Evolutionary conservation across 23 tunicate genomes (phyloP), one percentile per base, ranked within the genome.

Genomic region (Ciona savignyi): DNA sequence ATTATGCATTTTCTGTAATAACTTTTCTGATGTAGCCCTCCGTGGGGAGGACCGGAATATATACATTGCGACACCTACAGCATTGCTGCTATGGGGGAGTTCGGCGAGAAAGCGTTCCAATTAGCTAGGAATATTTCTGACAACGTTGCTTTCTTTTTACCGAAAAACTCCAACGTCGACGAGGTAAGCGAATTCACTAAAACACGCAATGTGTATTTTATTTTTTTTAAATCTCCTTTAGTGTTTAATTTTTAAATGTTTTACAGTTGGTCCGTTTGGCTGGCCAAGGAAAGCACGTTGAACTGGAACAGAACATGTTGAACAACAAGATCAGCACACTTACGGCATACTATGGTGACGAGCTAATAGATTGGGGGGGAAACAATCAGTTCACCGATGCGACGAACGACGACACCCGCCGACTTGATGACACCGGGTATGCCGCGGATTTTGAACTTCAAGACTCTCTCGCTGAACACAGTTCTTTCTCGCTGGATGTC

Each of bases 261-360:
- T n/a, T n/a, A n/a, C 83, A 87, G 95, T 68, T 89, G 66, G 76
- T 82, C 35, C 30, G 19, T 6, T 71, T 89, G 60, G 88, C 88
- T 65, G 96, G 96, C 0, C 88, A 84, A 22, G 96, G 96, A 3
- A 80, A 75, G 32, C 67, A 63, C 31, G 89, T 87, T 21, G 98
- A 93, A 63, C 67, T 93, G 34, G 98, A 93, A n/a, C n/a, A n/a
- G n/a, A n/a, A n/a, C n/a, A n/a, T n/a, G n/a, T n/a, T n/a, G n/a
- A n/a, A n/a, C n/a, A 66, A 94, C 86, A 60, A 93, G 60, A 68
- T 83, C 34, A 93, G 86, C 51, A 93, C 98, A 23, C 34, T 93
- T 3, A 86, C 95, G 1, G 94, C 94, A 21, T 93, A 86, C 35
- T 93, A 63, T 68, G 98, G 98, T 19, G 71, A 87, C 3, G 85